A percentile compares a stretch with the other conserved stretches of the same genome.
Conservation (phyloP, 92 coral and sea anemone genomes). For the Porites evermanni region DNA sequence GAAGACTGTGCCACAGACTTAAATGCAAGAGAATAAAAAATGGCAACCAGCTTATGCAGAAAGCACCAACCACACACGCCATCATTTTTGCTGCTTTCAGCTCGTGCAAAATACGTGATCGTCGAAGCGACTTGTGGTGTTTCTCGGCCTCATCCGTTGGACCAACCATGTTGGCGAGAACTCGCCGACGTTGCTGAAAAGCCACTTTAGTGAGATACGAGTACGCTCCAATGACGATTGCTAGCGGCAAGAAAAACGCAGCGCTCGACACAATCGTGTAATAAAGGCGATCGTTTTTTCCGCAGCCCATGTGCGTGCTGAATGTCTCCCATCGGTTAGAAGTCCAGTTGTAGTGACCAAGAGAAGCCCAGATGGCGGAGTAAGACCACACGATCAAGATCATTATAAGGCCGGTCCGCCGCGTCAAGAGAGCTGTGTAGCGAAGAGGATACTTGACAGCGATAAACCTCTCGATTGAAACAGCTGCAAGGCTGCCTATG, state of each 20-base stretch:
- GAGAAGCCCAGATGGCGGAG: conserved; percentile 69
- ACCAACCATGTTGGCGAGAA: conserved; percentile 49
- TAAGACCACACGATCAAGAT: conserved; percentile 74
- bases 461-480: conserved; percentile 83
- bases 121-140: conserved; percentile 48
- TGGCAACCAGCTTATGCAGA: conserved; percentile 80
- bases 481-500: conserved; percentile 77
- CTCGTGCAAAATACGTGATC: conserved; percentile 71
- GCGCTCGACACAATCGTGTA: conserved; percentile 74
- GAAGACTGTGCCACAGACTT: conserved; percentile 66
- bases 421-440: conserved; percentile 59
- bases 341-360: conserved; percentile 83
- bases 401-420: conserved; percentile 63
- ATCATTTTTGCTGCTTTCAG: conserved; percentile 83
- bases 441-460: conserved; percentile 83
- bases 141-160: conserved; percentile 20
- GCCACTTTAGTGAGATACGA: conserved; percentile 81
- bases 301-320: conserved; percentile 36
- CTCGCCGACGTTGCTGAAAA: conserved; percentile 60
- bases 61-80: conserved; percentile 81
- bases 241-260: conserved; percentile 76
- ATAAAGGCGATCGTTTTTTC: conserved; percentile 71
- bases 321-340: conserved; percentile 52
- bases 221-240: conserved; percentile 67
- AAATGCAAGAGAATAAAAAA: conserved; percentile 73